A percentile compares a stretch with the other conserved stretches of the same genome.
phyloP scores from a whole-genome alignment of 2,113 vertebrate genomes.

The Poecile atricapillus region DNA sequence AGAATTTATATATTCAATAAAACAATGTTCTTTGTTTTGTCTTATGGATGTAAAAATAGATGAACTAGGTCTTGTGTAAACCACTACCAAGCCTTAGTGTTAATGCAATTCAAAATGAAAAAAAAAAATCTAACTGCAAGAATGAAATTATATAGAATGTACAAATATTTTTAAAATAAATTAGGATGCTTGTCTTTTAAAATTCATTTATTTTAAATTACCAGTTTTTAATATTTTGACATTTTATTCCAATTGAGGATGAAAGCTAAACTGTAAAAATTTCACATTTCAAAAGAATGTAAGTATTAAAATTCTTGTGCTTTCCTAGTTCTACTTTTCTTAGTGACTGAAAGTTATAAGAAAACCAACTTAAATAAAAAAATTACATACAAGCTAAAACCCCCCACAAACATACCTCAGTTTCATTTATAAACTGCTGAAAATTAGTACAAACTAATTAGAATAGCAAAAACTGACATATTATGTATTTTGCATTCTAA shows the following conservation, averaged over 20 bases:
- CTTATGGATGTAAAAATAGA: not conserved
- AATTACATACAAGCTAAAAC: rapidly evolving
- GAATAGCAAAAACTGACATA: not conserved
- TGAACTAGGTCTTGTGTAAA: not conserved
- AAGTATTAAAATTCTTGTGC: not conserved
- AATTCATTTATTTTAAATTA: not conserved
- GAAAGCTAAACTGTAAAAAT: not conserved
- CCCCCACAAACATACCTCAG: rapidly evolving
- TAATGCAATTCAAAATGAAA: not conserved
- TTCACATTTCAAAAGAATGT: not conserved
- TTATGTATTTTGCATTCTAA: not conserved
- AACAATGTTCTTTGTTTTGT: not conserved
- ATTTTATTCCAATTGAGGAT: not conserved
- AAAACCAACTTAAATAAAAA: not conserved
- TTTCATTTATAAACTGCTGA: not conserved
- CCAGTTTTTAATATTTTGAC: not conserved
- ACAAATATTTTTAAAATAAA: not conserved
- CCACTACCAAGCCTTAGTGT: not conserved
- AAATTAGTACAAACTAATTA: not conserved
- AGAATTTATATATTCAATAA: not conserved
- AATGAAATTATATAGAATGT: not conserved
- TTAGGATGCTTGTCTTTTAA: not conserved
- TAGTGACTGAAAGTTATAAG: not conserved
- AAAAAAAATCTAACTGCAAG: not conserved
- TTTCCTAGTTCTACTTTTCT: not conserved